Evolutionary conservation across 2,797 vertebrate genomes (phyloP).

Genomic region (Sphenodon punctatus): DNA sequence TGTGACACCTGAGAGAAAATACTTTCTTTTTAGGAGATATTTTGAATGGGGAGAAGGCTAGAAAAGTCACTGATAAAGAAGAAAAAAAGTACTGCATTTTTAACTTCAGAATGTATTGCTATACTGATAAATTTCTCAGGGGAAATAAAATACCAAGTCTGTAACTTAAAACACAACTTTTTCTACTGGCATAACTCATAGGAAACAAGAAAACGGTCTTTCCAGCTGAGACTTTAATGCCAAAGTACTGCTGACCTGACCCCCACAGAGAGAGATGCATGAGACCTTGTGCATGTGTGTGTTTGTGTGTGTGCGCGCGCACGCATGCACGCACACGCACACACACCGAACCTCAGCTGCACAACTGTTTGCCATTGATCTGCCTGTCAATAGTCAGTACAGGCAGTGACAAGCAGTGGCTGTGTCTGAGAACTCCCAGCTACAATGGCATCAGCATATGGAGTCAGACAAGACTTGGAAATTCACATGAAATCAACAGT

Average conservation of each 20-base stretch:
- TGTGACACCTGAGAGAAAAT: neutral
- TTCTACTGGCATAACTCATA: neutral
- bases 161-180: rapidly evolving
- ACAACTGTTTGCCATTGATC: rapidly evolving
- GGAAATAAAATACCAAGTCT: neutral
- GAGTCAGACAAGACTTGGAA: too few relatives aligned
- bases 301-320: too few relatives aligned
- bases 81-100: neutral
- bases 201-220: neutral
- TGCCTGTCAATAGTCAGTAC: neutral
- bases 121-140: neutral
- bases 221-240: neutral
- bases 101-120: neutral
- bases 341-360: rapidly evolving
- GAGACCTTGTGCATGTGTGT: too few relatives aligned
- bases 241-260: neutral
- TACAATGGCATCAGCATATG: too few relatives aligned
- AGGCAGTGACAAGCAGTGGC: rapidly evolving
- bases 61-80: neutral
- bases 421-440: rapidly evolving
- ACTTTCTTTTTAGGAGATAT: neutral
- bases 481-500: too few relatives aligned
- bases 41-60: neutral
- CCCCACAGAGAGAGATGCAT: neutral
- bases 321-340: too few relatives aligned